Percentiles rank a stretch among this genome's conserved stretches.
These are phyloP conservation scores for Cecidostiba fungosa DNA, from an alignment of 2,888 invertebrate species.

Conservation along the genomic window DNA sequence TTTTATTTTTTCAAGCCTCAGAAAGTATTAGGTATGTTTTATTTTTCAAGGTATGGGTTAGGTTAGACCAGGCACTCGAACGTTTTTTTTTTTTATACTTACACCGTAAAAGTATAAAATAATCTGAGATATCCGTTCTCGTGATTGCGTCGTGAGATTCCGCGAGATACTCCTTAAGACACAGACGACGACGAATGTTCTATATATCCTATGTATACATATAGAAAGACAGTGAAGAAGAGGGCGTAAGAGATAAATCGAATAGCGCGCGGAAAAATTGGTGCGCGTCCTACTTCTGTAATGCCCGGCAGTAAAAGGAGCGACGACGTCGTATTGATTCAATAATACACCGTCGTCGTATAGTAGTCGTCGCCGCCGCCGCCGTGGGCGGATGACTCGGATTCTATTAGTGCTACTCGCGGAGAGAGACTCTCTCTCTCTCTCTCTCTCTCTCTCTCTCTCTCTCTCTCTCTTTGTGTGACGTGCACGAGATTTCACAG, in stretches of 20 bases:
- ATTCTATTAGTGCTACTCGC: slow-evolving; percentile 25
- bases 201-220: background rate
- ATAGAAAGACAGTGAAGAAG: background rate
- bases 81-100: too few relatives aligned
- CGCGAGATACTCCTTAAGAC: slow-evolving; percentile 13
- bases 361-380: background rate
- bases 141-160: background rate
- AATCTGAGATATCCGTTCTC: background rate
- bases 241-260: slow-evolving; percentile 36
- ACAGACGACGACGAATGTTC: background rate
- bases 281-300: slow-evolving; percentile 45
- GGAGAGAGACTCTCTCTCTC: background rate
- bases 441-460: background rate
- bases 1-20: background rate
- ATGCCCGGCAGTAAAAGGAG: slow-evolving; percentile 40
- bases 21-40: background rate
- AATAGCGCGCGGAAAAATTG: slow-evolving; percentile 35
- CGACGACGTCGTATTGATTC: slow-evolving; percentile 43
- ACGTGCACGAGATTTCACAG: background rate
- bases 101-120: background rate
- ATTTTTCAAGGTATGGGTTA: background rate
- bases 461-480: background rate
- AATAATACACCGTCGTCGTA: slow-evolving; percentile 26
- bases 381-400: slow-evolving; percentile 1
- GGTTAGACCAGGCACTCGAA: too few relatives aligned